Evolutionary conservation across 1,140 invertebrate species (phyloP).

Genomic region (Drosophila chauvacae): DNA sequence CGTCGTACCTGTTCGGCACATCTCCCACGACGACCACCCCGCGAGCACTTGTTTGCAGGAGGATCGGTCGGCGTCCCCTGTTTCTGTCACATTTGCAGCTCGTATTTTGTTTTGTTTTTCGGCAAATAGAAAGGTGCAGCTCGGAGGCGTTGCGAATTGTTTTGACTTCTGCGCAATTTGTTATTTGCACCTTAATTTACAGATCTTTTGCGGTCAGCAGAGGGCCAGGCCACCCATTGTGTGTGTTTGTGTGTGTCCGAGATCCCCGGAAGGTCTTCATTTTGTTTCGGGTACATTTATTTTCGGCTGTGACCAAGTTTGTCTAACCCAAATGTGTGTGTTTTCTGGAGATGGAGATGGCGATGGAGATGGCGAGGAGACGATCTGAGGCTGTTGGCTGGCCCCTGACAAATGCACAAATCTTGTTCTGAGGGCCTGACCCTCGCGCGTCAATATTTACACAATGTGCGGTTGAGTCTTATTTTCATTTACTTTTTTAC

Average conservation of each 20-base stretch:
- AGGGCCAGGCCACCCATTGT: conserved; percentile 25
- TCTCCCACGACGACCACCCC: conserved; percentile 35
- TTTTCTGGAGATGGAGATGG: conserved; percentile 1
- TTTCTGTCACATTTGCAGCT: conserved; percentile 66
- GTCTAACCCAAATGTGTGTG: conserved; percentile 45
- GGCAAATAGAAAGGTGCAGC: conserved; percentile 63
- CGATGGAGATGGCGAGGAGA: not conserved
- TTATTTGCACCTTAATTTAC: conserved; percentile 78
- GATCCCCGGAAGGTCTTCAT: conserved; percentile 34
- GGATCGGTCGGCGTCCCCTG: not conserved
- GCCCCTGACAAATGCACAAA: conserved; percentile 71
- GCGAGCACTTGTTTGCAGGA: conserved; percentile 21
- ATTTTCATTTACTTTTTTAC: conserved; percentile 55
- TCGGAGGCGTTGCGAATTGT: conserved; percentile 46
- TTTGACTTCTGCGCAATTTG: conserved; percentile 53
- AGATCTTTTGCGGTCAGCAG: conserved; percentile 72
- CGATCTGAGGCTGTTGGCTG: conserved; percentile 6
- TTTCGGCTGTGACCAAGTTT: conserved; percentile 25
- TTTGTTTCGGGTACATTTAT: conserved; percentile 36
- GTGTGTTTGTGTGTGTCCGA: not conserved
- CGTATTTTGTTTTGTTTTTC: conserved; percentile 30
- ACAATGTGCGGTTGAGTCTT: conserved; percentile 50
- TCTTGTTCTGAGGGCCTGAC: conserved; percentile 64
- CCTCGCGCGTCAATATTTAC: conserved; percentile 56
- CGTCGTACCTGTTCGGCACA: conserved; percentile 16